Evolutionary conservation across 35 echinoderm and acorn worm species (phyloP), one percentile per base, ranked within the genome.

Genomic region (Eucidaris tribuloides): DNA sequence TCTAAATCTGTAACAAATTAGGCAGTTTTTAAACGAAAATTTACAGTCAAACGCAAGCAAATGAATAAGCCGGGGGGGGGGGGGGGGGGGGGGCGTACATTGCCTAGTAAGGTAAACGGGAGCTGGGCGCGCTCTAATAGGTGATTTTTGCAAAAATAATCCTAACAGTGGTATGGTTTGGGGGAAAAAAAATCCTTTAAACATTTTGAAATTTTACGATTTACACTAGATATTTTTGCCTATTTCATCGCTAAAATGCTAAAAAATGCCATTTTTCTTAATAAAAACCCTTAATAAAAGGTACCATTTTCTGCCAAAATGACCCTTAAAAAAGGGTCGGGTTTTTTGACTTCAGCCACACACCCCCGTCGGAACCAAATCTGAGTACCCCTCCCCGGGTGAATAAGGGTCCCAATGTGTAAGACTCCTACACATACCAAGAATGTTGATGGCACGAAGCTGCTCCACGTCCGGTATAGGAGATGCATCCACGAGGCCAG

Each of bases 401-500:
- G 48, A 11, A n/a, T 9, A 11, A 9, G n/a, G n/a, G 9, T 52
- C n/a, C 48, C 9, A 52, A 52, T 52, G 48, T 11, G 48, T n/a
- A n/a, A 11, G 9, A 11, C 48, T n/a, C 48, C n/a, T 52, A n/a
- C n/a, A n/a, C 49, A 9, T 54, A 79, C 76, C 76, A 33, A 49
- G 76, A 55, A 79, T 79, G 29, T 79, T 79, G 48, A 46, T 44
- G 13, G 44, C 14, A 0, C 28, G 44, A 17, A 79, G 42, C 29
- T 35, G 42, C 11, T 46, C 48, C 3, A 37, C 44, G 30, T 79
- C 76, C 2, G 76, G 76, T 13, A 56, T 6, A 7, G 76, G 42
- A 33, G 76, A 50, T 6, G 52, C 76, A 79, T 79, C 76, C 46
- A 79, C 52, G 35, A 43, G n/a, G 50, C 59, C 58, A 27, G 58